Conservation (phyloP, 2,797 vertebrate species). For the Avahi laniger region DNA sequence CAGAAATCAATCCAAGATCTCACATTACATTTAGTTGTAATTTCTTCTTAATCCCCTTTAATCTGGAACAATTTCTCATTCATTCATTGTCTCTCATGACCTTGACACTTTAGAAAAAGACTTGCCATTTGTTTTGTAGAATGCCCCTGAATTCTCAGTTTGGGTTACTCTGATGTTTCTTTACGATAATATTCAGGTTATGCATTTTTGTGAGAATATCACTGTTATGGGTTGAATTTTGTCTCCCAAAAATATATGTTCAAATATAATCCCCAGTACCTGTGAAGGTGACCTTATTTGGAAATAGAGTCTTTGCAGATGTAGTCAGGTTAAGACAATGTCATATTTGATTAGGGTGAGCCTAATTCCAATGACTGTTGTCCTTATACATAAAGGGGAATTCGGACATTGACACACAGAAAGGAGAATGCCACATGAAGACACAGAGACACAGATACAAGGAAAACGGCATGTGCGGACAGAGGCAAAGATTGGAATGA, state of each 20-base stretch:
- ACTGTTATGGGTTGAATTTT: not conserved
- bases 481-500: not conserved
- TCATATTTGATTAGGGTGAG: not conserved
- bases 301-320: not conserved
- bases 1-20: not conserved
- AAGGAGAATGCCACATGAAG: not conserved
- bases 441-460: not conserved
- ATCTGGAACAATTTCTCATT: not conserved
- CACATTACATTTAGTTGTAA: not conserved
- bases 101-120: not conserved
- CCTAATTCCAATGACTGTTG: not conserved
- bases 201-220: not conserved
- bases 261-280: not conserved
- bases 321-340: not conserved
- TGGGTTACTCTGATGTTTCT: not conserved
- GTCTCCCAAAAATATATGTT: not conserved
- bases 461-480: not conserved
- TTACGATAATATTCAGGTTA: not conserved
- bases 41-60: not conserved
- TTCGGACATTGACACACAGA: not conserved
- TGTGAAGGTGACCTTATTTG: not conserved
- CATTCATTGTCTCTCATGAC: not conserved
- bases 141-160: not conserved
- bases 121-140: not conserved
- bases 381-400: not conserved